Evolutionary conservation across 2,888 invertebrate species (phyloP).

Genomic region (Drosophila atripex): DNA sequence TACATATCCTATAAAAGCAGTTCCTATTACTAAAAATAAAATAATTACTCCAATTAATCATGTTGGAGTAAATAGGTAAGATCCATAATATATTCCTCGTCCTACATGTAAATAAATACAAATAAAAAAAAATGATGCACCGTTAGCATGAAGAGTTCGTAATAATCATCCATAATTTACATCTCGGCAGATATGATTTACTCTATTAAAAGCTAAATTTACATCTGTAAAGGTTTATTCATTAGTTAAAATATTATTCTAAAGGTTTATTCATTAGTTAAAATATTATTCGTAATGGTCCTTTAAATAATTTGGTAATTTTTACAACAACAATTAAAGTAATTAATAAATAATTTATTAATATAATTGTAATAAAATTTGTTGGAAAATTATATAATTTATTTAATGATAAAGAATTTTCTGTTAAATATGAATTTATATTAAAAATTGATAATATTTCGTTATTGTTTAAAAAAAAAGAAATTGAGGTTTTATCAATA

Average conservation of each 20-base stretch:
- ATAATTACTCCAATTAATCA: no score
- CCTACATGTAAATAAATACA: slow-evolving; percentile 85
- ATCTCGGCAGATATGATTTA: slow-evolving; percentile 89
- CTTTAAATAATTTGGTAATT: slow-evolving; percentile 85
- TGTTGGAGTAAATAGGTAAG: no score
- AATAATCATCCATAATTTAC: slow-evolving; percentile 89
- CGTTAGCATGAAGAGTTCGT: slow-evolving; percentile 88
- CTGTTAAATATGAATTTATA: slow-evolving; percentile 48
- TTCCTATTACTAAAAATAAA: no score
- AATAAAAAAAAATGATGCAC: slow-evolving; percentile 90
- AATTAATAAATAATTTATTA: slow-evolving; percentile 87
- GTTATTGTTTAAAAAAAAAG: slow-evolving; percentile 23
- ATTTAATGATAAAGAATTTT: slow-evolving; percentile 84
- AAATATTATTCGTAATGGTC: slow-evolving; percentile 84
- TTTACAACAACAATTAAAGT: slow-evolving; percentile 86
- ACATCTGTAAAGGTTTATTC: slow-evolving; percentile 85
- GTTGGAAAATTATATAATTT: slow-evolving; percentile 86
- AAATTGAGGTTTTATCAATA: no score
- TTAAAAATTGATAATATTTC: slow-evolving; percentile 81
- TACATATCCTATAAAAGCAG: no score
- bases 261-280: slow-evolving; percentile 83
- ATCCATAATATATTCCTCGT: no score
- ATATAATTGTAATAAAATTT: slow-evolving; percentile 84
- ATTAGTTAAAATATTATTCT: slow-evolving; percentile 78
- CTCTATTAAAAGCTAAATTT: slow-evolving; percentile 87